Conservation (phyloP, 2,888 invertebrate genomes). For the Hirtodrosophila histrioides region DNA sequence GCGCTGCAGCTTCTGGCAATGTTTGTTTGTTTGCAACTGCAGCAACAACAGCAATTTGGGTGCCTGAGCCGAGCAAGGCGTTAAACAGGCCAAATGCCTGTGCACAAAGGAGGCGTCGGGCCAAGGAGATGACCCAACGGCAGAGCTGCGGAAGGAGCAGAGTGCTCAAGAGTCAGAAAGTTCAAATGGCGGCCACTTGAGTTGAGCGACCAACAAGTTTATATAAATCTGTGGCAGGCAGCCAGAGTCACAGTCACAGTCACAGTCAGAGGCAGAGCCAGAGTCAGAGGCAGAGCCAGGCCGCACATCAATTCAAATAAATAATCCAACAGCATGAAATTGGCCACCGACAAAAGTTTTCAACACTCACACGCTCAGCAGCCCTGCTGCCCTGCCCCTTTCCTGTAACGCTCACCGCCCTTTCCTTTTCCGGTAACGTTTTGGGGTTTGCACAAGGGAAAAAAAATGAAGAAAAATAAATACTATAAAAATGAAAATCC, state of each 20-base stretch:
- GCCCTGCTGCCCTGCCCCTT: constrained; percentile 6
- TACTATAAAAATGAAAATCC: constrained; percentile 24
- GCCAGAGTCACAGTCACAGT: constrained; percentile 17
- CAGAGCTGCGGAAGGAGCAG: neutral
- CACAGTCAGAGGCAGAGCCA: neutral
- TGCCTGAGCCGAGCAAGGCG: neutral
- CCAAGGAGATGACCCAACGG: constrained; percentile 5
- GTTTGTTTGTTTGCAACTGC: constrained; percentile 1
- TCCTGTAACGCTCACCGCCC: too few species aligned
- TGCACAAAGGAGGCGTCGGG: constrained; percentile 4
- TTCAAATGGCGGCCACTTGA: constrained; percentile 54
- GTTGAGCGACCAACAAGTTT: constrained; percentile 57
- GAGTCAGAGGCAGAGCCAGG: constrained; percentile 5
- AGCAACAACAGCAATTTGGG: neutral
- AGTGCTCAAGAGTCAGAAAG: constrained; percentile 23
- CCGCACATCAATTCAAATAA: constrained; percentile 81
- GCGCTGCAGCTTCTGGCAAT: too few species aligned
- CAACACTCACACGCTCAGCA: constrained; percentile 50
- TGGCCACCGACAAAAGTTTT: constrained; percentile 71
- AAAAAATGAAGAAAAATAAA: constrained; percentile 1
- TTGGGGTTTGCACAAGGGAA: constrained; percentile 21
- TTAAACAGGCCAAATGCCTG: constrained; percentile 7
- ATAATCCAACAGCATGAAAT: constrained; percentile 78
- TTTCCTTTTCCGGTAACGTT: constrained; percentile 7
- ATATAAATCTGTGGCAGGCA: constrained; percentile 69